A percentile compares a stretch with the other conserved stretches of the same genome.
Conservation (phyloP, 2,113 vertebrate species). For the Rallus limicola region DNA sequence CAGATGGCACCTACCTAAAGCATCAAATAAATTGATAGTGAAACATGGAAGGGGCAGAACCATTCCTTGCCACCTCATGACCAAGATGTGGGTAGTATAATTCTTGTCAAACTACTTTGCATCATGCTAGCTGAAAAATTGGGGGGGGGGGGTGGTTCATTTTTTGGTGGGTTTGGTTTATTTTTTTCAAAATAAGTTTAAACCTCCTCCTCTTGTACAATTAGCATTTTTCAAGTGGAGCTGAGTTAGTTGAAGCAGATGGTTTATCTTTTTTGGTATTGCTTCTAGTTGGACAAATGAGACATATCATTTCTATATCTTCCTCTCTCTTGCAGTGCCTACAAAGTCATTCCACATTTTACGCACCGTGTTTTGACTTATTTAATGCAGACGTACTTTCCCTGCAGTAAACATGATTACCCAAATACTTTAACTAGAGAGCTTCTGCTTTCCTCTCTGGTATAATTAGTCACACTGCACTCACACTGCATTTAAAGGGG, state of each 20-base stretch:
- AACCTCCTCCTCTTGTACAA: slow-evolving; percentile 74
- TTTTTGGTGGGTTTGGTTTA: neutral
- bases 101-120: slow-evolving; percentile 23
- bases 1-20: neutral
- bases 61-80: neutral
- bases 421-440: slow-evolving; percentile 81
- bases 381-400: slow-evolving; percentile 81
- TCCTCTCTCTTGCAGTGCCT: slow-evolving; percentile 71
- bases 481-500: slow-evolving; percentile 71
- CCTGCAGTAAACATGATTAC: slow-evolving; percentile 82
- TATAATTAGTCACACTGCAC: slow-evolving; percentile 80
- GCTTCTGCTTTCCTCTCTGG: slow-evolving; percentile 78
- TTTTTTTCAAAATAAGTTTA: slow-evolving; percentile 48
- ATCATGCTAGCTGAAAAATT: slow-evolving; percentile 37
- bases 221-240: slow-evolving; percentile 83
- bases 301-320: slow-evolving; percentile 77
- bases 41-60: neutral
- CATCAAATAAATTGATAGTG: neutral
- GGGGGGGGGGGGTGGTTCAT: too few species aligned
- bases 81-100: neutral
- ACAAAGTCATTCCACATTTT: slow-evolving; percentile 76
- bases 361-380: slow-evolving; percentile 82
- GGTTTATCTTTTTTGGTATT: slow-evolving; percentile 81
- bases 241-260: slow-evolving; percentile 81
- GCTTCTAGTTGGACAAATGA: slow-evolving; percentile 81